A percentile compares a stretch with the other conserved stretches of the same genome.
These are phyloP conservation scores for Zoanthus solanderi DNA, from an alignment of 92 coral and sea anemone genomes.

Conservation along the genomic window DNA sequence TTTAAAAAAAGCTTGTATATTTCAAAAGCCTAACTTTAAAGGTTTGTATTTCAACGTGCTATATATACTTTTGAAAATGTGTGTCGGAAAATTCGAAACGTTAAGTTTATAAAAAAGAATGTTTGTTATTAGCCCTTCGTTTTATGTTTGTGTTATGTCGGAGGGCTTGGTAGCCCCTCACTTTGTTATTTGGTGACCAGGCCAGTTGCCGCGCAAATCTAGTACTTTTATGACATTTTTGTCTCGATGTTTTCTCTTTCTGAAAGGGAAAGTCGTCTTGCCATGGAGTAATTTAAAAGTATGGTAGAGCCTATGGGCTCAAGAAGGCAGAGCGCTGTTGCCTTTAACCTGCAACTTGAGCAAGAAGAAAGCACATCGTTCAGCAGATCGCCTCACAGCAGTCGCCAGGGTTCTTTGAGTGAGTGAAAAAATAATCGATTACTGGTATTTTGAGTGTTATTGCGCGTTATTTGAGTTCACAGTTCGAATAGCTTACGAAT, in stretches of 20 bases:
- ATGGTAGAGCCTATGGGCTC: constrained; percentile 83
- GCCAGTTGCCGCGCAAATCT: constrained; percentile 3
- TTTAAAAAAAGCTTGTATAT: no score
- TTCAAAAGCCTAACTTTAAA: no score
- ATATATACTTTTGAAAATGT: no score
- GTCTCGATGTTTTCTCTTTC: constrained; percentile 27
- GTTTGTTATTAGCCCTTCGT: no score
- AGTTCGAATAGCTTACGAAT: background rate
- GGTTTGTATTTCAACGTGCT: no score
- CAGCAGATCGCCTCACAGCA: constrained; percentile 68
- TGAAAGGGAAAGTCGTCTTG: background rate
- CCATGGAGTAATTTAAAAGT: constrained; percentile 37
- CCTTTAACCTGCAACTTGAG: constrained; percentile 81
- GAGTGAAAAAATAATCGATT: constrained; percentile 18
- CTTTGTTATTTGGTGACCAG: background rate
- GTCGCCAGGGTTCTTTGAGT: constrained; percentile 57
- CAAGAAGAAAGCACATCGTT: constrained; percentile 56
- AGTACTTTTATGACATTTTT: background rate
- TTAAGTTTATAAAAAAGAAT: no score
- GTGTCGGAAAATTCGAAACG: no score
- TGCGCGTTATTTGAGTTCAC: background rate
- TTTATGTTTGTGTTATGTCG: no score
- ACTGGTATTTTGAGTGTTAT: background rate
- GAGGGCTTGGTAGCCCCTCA: background rate
- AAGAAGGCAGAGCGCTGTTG: constrained; percentile 62